Percentiles rank a stretch among this genome's conserved stretches.
phyloP scores from a whole-genome alignment of 2,888 invertebrate species.

The Nasonovia ribisnigri region DNA sequence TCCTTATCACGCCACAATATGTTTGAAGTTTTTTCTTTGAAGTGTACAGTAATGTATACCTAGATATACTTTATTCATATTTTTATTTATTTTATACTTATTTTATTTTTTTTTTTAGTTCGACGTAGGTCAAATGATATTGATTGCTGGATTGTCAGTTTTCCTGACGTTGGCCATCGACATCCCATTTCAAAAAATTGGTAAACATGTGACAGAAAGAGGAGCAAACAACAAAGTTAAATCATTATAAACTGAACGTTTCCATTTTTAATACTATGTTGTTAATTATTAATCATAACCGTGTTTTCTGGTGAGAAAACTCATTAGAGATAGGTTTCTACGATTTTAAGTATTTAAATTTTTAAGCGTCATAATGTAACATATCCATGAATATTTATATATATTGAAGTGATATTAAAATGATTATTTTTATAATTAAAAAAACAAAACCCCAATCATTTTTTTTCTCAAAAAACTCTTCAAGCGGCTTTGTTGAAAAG shows the following conservation, averaged over 20 bases:
- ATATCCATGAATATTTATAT: background rate
- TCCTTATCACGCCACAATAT: background rate
- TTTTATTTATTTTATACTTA: background rate
- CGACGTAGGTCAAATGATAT: conserved; percentile 75
- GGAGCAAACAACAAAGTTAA: conserved; percentile 33
- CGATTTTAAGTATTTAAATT: background rate
- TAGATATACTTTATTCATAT: no score
- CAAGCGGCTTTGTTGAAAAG: background rate
- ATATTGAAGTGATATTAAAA: background rate
- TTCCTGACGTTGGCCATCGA: conserved; percentile 77
- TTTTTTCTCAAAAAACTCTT: background rate
- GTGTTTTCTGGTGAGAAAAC: background rate
- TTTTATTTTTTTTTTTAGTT: conserved; percentile 70
- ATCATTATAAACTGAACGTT: background rate
- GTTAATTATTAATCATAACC: background rate
- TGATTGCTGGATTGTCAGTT: conserved; percentile 74
- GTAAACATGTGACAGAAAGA: conserved; percentile 56
- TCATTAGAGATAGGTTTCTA: background rate
- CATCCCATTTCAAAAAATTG: conserved; percentile 78
- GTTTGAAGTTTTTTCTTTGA: background rate
- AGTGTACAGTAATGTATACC: background rate
- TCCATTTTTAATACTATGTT: background rate
- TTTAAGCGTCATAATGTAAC: background rate
- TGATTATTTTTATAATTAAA: background rate
- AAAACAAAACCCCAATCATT: background rate